Base-by-base conservation (phyloP, 2,113 vertebrate species). In the Ivindomyrus marchei region DNA sequence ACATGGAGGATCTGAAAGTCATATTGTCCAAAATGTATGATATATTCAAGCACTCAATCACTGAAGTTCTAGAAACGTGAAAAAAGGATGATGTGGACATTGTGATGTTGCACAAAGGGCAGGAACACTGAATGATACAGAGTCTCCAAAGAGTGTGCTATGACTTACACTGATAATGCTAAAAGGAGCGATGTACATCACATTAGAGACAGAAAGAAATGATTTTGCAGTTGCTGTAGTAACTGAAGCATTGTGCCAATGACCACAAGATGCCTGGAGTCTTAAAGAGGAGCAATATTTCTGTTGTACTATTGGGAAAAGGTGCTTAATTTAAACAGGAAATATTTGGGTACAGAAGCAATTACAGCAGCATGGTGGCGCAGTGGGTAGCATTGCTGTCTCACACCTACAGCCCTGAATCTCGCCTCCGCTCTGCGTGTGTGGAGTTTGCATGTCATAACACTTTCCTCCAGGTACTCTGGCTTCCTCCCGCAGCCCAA, bases 1-100 rank as follows among this genome's bases (percentile, higher is more conserved):
- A 85, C 31, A 66, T 31, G 13, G 89, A 58, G 66, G 88, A 74
- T 88, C 47, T 88, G 6, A 53, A 53, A 15, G 91, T 47, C 9
- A 88, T 53, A 91, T 90, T 93, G 93, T 93, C 93, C 90, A 93
- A 93, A 93, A 89, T 92, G 89, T 91, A 91, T 95, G 94, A 96
- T 94, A 94, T 95, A 94, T 94, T 93, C 93, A 92, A 21, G 5
- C 19, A 53, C 94, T 42, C 91, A 92, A 93, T 92, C 94, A 93
- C 91, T 84, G 90, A 91, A 90, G 93, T 85, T 92, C 89, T 90
- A 88, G 87, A 85, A 90, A 91, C 0, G n/a, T 70, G 62, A 85
- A 13, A 85, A 45, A 83, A 46, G 46, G 46, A 27, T 70, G 62
- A 70, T 31, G 10, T 70, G 8, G 10, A 27, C 24, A 58, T 70